A percentile compares a stretch with the other conserved stretches of the same genome.
These are phyloP conservation scores for Cephus spinipes DNA, from an alignment of 2,888 invertebrate species.

Conservation along the genomic window DNA sequence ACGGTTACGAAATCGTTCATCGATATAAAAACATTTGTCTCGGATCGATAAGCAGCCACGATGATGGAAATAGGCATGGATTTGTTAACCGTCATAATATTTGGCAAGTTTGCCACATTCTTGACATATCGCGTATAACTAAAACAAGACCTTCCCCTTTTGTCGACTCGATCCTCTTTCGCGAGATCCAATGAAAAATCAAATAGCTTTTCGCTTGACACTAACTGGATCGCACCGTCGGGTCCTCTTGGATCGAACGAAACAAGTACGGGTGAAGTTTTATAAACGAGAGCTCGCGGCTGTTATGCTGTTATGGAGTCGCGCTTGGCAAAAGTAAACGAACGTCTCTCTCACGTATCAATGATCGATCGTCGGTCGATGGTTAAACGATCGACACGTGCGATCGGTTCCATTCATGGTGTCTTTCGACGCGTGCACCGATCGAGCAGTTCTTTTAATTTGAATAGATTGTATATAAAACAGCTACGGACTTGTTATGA, in stretches of 20 bases:
- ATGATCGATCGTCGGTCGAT: neutral
- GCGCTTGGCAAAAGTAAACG: neutral
- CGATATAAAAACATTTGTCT: neutral
- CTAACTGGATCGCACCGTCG: neutral
- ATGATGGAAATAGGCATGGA: neutral
- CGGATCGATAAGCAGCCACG: neutral
- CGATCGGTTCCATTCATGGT: neutral
- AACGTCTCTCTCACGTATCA: neutral
- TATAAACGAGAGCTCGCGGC: neutral
- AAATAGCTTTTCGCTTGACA: neutral
- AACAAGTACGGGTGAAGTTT: neutral
- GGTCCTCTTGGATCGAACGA: neutral
- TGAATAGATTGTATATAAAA: neutral
- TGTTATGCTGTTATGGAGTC: neutral
- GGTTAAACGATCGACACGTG: neutral
- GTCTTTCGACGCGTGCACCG: neutral
- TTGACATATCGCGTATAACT: neutral
- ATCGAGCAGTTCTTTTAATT: neutral
- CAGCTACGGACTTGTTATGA: neutral
- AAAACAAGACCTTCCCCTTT: neutral
- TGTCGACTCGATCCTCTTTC: neutral
- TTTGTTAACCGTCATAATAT: slow-evolving; percentile 14
- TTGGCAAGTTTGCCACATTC: neutral
- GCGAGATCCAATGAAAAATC: neutral
- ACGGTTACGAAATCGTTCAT: slow-evolving; percentile 27